Evolutionary conservation across 2,113 vertebrate genomes (phyloP).

Genomic region (Aix galericulata): DNA sequence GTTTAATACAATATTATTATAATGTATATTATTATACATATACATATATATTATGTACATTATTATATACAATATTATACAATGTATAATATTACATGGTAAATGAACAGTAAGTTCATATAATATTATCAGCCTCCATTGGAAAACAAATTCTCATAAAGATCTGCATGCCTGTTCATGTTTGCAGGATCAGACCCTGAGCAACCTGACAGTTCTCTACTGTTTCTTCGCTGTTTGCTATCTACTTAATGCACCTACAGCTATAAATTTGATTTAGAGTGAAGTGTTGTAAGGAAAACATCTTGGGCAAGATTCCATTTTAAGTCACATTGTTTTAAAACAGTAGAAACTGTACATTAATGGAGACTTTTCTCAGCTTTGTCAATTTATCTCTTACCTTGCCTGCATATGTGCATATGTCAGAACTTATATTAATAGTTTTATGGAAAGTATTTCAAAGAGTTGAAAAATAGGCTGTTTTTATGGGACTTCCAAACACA

Average conservation of each 20-base stretch:
- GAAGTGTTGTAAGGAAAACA: neutral
- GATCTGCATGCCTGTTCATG: neutral
- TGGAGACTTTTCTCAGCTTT: neutral
- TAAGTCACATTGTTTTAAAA: neutral
- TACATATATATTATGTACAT: too few relatives aligned
- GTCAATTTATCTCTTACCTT: neutral
- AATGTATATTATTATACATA: too few relatives aligned
- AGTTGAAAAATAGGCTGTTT: neutral
- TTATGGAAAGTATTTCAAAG: neutral
- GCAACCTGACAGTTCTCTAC: neutral
- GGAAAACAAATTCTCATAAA: neutral
- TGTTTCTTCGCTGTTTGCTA: neutral
- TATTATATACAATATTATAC: too few relatives aligned
- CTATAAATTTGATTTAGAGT: neutral
- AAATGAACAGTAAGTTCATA: neutral
- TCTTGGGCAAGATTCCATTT: neutral
- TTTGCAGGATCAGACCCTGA: neutral
- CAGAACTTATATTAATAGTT: neutral
- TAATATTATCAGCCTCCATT: neutral
- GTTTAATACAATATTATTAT: too few relatives aligned
- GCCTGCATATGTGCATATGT: neutral
- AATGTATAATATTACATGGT: too few relatives aligned
- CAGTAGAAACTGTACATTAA: rapidly evolving
- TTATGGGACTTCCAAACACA: neutral
- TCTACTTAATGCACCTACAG: neutral